These are phyloP conservation scores for Thaumetopoea pityocampa DNA, from an alignment of 1,140 invertebrate species.

Conservation along the genomic window DNA sequence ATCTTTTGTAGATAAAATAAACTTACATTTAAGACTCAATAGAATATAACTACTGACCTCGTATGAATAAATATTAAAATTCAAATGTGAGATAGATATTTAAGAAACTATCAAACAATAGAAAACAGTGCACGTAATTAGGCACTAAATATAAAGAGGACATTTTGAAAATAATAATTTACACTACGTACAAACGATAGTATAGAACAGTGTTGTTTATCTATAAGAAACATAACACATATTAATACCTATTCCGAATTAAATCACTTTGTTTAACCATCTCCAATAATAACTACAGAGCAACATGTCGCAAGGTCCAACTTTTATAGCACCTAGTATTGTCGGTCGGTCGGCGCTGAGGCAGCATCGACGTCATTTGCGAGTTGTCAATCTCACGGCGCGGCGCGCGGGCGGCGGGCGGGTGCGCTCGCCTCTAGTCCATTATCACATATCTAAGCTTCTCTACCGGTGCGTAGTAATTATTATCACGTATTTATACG, in stretches of 20 bases:
- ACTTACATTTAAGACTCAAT: constrained; percentile 43
- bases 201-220: constrained; percentile 58
- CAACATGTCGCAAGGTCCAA: constrained; percentile 64
- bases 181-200: constrained; percentile 66
- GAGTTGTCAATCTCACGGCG: constrained; percentile 51
- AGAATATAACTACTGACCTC: constrained; percentile 63
- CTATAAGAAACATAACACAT: constrained; percentile 66
- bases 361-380: constrained; percentile 41
- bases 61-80: constrained; percentile 70
- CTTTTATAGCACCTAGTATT: constrained; percentile 72
- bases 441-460: constrained; percentile 71
- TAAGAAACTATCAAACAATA: constrained; percentile 62
- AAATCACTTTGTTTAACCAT: constrained; percentile 63
- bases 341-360: constrained; percentile 60
- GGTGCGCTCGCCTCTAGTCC: constrained; percentile 35
- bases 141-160: constrained; percentile 61
- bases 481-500: constrained; percentile 68
- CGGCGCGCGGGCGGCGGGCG: constrained; percentile 16
- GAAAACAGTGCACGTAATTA: constrained; percentile 67
- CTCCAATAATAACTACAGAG: constrained; percentile 60
- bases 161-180: constrained; percentile 65
- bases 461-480: constrained; percentile 69
- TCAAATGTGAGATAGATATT: constrained; percentile 53
- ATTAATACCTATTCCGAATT: constrained; percentile 65
- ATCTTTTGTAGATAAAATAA: constrained; percentile 38